Conservation (phyloP, 2,797 vertebrate genomes). For the Chaetodon trifasciatus region DNA sequence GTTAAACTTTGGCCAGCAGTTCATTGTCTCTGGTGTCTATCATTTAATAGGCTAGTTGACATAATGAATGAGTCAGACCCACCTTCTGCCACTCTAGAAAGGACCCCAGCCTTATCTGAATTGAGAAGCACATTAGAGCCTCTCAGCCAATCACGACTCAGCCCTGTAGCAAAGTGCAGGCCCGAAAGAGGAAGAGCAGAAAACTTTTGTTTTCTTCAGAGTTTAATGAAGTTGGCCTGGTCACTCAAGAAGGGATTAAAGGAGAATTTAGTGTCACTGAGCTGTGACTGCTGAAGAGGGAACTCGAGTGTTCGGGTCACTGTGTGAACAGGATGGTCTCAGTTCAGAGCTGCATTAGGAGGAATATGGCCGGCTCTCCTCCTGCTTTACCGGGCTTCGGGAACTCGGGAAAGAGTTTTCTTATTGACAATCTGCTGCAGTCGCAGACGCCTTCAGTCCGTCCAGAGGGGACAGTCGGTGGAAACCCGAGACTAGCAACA, state of each 20-base stretch:
- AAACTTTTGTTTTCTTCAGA: slow-evolving; percentile 83
- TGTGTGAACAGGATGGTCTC: slow-evolving; percentile 74
- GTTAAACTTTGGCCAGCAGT: slow-evolving; percentile 87
- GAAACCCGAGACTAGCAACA: slow-evolving; percentile 74
- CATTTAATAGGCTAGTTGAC: slow-evolving; percentile 90
- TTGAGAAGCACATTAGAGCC: slow-evolving; percentile 83
- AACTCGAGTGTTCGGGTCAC: slow-evolving; percentile 66
- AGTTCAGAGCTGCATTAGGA: slow-evolving; percentile 73
- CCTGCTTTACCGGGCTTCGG: slow-evolving; percentile 88
- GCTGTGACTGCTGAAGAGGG: slow-evolving; percentile 73
- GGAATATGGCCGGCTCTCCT: slow-evolving; percentile 87
- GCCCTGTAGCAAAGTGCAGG: slow-evolving; percentile 70
- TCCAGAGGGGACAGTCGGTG: slow-evolving; percentile 65
- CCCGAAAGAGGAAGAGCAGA: slow-evolving; percentile 80
- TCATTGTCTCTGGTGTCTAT: slow-evolving; percentile 92
- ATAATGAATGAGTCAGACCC: slow-evolving; percentile 93
- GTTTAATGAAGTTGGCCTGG: slow-evolving; percentile 88
- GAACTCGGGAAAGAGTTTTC: slow-evolving; percentile 93
- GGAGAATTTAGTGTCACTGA: slow-evolving; percentile 75
- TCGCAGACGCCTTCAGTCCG: slow-evolving; percentile 68
- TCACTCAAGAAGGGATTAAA: slow-evolving; percentile 80
- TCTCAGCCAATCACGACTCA: slow-evolving; percentile 80
- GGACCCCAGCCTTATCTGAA: slow-evolving; percentile 85
- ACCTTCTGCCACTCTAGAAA: slow-evolving; percentile 91
- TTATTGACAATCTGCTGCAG: slow-evolving; percentile 92